Conservation (phyloP, 1,140 invertebrate genomes). For the Rhyzopertha dominica region DNA sequence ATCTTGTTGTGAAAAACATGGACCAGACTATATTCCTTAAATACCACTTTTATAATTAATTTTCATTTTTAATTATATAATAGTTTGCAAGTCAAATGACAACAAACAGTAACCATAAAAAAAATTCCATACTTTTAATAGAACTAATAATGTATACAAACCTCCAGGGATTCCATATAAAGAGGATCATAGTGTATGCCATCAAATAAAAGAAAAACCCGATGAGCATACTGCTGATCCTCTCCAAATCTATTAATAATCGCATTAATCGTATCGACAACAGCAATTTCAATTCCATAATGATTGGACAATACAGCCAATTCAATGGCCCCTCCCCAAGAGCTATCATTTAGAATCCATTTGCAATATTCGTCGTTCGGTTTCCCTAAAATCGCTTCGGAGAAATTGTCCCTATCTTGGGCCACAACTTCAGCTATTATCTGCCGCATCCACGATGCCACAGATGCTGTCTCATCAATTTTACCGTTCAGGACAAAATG, state of each 20-base stretch:
- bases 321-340: constrained; percentile 97
- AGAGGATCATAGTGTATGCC: constrained; percentile 96
- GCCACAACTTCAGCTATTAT: constrained; percentile 81
- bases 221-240: constrained; percentile 75
- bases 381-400: constrained; percentile 81
- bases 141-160: no score
- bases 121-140: no score
- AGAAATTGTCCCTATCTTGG: constrained; percentile 71
- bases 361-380: constrained; percentile 80
- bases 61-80: neutral
- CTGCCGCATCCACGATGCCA: constrained; percentile 70
- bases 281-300: constrained; percentile 89
- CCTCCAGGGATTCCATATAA: constrained; percentile 70
- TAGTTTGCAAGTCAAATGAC: no score
- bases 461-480: constrained; percentile 64
- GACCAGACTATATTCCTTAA: no score
- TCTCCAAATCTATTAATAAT: constrained; percentile 93
- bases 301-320: constrained; percentile 81
- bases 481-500: constrained; percentile 67
- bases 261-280: constrained; percentile 85
- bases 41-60: neutral
- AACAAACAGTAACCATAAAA: no score
- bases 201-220: constrained; percentile 91
- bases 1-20: no score
- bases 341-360: constrained; percentile 77